Evolutionary conservation across 2,888 invertebrate genomes (phyloP), one percentile per base, ranked within the genome.

Genomic region (Heliconius charithonia): DNA sequence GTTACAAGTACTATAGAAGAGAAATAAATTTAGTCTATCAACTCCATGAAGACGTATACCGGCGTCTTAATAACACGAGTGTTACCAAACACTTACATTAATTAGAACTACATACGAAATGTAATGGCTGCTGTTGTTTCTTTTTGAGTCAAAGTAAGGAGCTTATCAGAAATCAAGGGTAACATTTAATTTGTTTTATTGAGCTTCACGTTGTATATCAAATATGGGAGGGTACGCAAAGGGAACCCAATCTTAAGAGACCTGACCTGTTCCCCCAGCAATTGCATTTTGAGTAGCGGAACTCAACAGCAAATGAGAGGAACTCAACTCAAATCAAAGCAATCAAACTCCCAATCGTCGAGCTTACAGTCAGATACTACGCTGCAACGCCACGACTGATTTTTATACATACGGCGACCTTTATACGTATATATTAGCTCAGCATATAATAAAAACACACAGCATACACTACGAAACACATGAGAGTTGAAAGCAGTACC

Each of bases 401-500:
- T 29, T 29, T 29, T 29, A 29, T 29, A 29, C 29, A 3, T 29
- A 29, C 29, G 1, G 3, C 29, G 3, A 32, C 6, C 45, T 45
- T 6, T 51, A 51, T 7, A 51, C 51, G 3, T 51, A 51, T 45
- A 56, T n/a, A 59, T 59, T 22, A n/a, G n/a, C 12, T n/a, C 3
- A 59, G 59, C n/a, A 59, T 59, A n/a, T n/a, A n/a, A 19, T 29
- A 2, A 65, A 51, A 65, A 66, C 59, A 69, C 16, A 41, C 69
- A 25, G 37, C 45, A 72, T 32, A 19, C 29, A 29, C 72, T n/a
- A 56, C n/a, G 22, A 45, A 72, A 32, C 72, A 73, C 59, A 37
- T 37, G n/a, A 62, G n/a, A 37, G n/a, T n/a, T 25, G 45, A 59
- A 62, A 73, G 73, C 73, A n/a, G 62, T 59, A 71, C 70, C 59